Conservation (phyloP, 2,113 vertebrate genomes). For the Tringa solitaria region DNA sequence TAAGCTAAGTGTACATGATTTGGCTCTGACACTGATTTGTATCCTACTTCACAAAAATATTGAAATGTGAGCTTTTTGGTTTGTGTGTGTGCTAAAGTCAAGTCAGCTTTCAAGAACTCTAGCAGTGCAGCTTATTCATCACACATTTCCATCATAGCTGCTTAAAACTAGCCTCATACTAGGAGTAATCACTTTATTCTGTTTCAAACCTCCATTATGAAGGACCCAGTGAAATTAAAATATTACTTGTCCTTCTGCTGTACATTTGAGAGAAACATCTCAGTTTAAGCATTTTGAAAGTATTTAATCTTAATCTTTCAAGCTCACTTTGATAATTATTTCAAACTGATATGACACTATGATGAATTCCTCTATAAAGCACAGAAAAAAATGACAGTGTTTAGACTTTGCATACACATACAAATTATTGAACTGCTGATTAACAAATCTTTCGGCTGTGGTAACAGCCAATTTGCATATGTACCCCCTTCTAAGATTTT, state of each 20-base stretch:
- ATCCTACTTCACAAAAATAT: neutral
- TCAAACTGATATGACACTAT: neutral
- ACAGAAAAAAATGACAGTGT: neutral
- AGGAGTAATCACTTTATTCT: neutral
- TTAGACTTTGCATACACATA: neutral
- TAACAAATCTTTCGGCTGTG: neutral
- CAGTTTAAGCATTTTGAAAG: neutral
- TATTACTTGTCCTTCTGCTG: neutral
- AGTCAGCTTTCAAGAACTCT: neutral
- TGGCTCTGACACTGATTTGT: neutral
- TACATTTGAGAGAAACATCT: neutral
- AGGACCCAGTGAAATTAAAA: neutral
- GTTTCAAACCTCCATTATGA: neutral
- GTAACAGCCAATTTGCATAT: neutral
- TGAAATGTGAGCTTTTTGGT: no score
- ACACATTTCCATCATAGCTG: neutral
- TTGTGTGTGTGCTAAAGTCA: neutral
- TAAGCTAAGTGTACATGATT: neutral
- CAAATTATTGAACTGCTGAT: neutral
- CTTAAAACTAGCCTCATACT: neutral
- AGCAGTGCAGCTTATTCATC: neutral
- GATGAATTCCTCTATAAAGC: slow-evolving; percentile 20
- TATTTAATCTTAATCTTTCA: slow-evolving; percentile 24
- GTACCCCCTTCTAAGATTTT: neutral
- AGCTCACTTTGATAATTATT: neutral